Conservation (phyloP, 2,797 vertebrate genomes). For the Ctenopoma multispine region DNA sequence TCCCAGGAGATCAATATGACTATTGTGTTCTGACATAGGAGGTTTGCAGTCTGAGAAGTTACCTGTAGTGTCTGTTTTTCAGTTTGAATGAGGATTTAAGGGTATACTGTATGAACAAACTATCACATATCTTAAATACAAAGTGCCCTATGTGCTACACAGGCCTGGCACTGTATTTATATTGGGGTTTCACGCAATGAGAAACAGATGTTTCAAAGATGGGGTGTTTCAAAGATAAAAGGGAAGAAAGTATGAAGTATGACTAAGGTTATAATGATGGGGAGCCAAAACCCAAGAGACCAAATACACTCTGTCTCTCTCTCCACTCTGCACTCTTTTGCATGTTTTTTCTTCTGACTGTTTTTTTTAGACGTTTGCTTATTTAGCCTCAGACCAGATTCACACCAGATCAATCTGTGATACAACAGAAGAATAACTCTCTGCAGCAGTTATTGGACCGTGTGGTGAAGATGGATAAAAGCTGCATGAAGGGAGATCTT, state of each 20-base stretch:
- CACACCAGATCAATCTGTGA: slow-evolving; percentile 68
- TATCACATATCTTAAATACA: slow-evolving; percentile 33
- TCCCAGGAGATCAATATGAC: slow-evolving; percentile 58
- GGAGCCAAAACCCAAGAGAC: slow-evolving; percentile 72
- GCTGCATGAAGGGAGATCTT: slow-evolving; percentile 58
- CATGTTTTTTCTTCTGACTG: slow-evolving; percentile 24
- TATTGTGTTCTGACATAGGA: slow-evolving; percentile 57
- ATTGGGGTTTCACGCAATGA: slow-evolving; percentile 74
- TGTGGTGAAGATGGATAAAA: slow-evolving; percentile 49
- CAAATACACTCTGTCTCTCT: slow-evolving; percentile 60
- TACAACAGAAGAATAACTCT: slow-evolving; percentile 61
- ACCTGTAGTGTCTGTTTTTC: slow-evolving; percentile 53
- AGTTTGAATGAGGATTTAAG: slow-evolving; percentile 29
- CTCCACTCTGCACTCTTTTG: slow-evolving; percentile 55
- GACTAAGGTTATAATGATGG: slow-evolving; percentile 81
- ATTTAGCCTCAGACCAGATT: slow-evolving; percentile 70
- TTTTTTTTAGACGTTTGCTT: slow-evolving; percentile 67
- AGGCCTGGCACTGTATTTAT: slow-evolving; percentile 74
- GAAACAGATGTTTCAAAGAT: too few relatives aligned
- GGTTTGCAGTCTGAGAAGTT: slow-evolving; percentile 45
- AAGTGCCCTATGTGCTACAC: slow-evolving; percentile 47
- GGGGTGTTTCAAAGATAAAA: slow-evolving; percentile 81
- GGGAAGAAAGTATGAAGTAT: slow-evolving; percentile 82
- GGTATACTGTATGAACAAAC: slow-evolving; percentile 5
- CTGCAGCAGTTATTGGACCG: slow-evolving; percentile 56